phyloP scores from a whole-genome alignment of 2,113 vertebrate genomes.

The Cisticola juncidis region DNA sequence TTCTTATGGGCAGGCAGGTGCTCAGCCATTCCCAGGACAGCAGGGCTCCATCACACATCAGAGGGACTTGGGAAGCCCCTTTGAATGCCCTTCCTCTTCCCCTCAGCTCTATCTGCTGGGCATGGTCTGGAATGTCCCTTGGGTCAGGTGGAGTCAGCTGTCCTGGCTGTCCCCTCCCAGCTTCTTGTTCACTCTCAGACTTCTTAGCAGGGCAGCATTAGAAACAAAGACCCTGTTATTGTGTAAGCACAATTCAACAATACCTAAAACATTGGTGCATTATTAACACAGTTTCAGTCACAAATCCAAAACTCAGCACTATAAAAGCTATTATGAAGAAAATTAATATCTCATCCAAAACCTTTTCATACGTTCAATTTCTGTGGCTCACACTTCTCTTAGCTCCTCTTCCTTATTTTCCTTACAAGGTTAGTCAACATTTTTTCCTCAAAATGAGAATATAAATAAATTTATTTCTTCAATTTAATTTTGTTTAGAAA shows the following conservation, averaged over 20 bases:
- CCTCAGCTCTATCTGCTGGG: background rate
- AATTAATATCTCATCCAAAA: background rate
- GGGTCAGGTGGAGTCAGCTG: background rate
- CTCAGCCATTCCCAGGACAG: background rate
- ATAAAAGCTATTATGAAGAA: background rate
- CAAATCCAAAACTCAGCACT: background rate
- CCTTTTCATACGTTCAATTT: background rate
- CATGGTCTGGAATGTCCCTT: background rate
- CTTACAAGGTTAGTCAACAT: background rate
- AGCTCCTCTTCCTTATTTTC: background rate
- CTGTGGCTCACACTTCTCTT: background rate
- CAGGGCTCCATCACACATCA: accelerated
- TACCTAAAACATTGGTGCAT: accelerated
- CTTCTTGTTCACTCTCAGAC: background rate
- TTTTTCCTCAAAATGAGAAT: background rate
- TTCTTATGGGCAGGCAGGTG: background rate
- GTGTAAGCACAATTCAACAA: background rate
- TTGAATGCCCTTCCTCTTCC: background rate
- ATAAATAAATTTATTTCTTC: background rate
- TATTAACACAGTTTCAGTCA: background rate
- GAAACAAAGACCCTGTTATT: background rate
- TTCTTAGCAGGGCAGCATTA: background rate
- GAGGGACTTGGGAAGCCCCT: background rate
- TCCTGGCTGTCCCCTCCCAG: background rate
- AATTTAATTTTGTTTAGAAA: background rate